A percentile compares a stretch with the other conserved stretches of the same genome.
Evolutionary conservation across 2,888 invertebrate species (phyloP).

Genomic region (Rutpela maculata): DNA sequence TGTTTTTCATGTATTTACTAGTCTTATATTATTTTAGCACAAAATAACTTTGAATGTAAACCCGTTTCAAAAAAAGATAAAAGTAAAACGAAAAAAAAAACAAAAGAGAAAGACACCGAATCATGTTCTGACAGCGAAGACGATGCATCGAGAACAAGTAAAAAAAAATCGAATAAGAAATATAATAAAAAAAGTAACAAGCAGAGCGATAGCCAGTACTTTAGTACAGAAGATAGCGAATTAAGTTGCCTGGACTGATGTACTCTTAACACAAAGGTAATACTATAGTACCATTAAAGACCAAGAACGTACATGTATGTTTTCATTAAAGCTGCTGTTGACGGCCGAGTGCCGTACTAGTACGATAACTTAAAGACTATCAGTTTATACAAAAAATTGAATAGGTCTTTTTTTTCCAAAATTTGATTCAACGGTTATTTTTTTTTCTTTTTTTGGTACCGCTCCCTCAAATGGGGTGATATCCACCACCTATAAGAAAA

Average conservation of each 20-base stretch:
- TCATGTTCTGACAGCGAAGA: conserved; percentile 26
- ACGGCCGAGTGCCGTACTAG: too few species aligned
- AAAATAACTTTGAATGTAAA: conserved; percentile 22
- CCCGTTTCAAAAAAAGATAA: conserved; percentile 16
- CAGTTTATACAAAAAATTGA: too few species aligned
- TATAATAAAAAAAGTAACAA: conserved; percentile 1
- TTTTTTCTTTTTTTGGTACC: too few species aligned
- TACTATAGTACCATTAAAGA: too few species aligned
- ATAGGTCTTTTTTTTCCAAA: too few species aligned
- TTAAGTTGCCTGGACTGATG: not conserved
- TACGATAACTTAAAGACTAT: too few species aligned
- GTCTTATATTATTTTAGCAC: not conserved
- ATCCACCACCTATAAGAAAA: too few species aligned
- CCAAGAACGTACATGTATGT: too few species aligned
- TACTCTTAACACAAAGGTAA: not conserved
- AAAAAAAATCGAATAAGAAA: conserved; percentile 15
- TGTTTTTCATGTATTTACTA: not conserved
- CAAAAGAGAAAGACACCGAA: conserved; percentile 15
- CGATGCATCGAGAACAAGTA: not conserved
- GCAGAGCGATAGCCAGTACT: conserved; percentile 25
- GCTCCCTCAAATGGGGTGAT: too few species aligned
- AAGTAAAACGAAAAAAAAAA: not conserved
- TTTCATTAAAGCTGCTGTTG: too few species aligned
- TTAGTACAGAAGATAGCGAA: conserved; percentile 20
- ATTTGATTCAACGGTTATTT: too few species aligned